Base-by-base conservation (phyloP, 2,888 invertebrate genomes). In the Rotaria macrura region DNA sequence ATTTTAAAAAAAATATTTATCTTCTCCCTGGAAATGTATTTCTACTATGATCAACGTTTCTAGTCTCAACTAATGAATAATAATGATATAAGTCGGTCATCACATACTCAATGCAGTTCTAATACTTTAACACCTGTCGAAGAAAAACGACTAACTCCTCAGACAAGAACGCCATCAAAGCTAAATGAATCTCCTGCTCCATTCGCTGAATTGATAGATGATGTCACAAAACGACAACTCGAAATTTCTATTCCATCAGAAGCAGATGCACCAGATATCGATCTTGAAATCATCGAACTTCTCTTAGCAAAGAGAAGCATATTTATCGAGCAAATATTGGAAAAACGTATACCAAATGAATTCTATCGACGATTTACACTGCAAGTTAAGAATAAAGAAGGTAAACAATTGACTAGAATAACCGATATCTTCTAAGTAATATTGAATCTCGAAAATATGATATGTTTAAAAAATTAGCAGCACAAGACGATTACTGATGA, bases 281-380 rank as follows among this genome's bases (percentile, higher is more conserved):
- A 79, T 43, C n/a, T 79, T 4, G 79, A 79, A 79, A 79, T 79
- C 6, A n/a, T 79, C 43, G 25, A 79, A 79, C n/a, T 79, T 23
- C 1, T 79, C 14, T 14, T 79, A 43, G 79, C 65, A 65, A 34
- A 4, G 20, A 65, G 38, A 65, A 14, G 17, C 20, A 65, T 65
- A 6, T 34, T 43, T 79, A n/a, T 79, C 9, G 43, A 79, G 43
- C 79, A 14, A 79, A 40, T 12, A 65, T 38, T 79, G 14, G 43
- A n/a, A 12, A 79, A 79, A n/a, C 43, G 43, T 43, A 43, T n/a
- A 7, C 25, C 79, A 40, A 43, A 79, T 43, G 79, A 79, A 38
- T 43, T 43, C 43, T 79, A 79, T 79, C 79, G 79, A 43, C 40
- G 79, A 43, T 79, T n/a, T 79, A 79, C 79, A 43, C 14, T 79